Percentiles rank a stretch among this genome's conserved stretches.
Conservation (phyloP, 1,140 invertebrate genomes). For the Drosophila saltans region DNA sequence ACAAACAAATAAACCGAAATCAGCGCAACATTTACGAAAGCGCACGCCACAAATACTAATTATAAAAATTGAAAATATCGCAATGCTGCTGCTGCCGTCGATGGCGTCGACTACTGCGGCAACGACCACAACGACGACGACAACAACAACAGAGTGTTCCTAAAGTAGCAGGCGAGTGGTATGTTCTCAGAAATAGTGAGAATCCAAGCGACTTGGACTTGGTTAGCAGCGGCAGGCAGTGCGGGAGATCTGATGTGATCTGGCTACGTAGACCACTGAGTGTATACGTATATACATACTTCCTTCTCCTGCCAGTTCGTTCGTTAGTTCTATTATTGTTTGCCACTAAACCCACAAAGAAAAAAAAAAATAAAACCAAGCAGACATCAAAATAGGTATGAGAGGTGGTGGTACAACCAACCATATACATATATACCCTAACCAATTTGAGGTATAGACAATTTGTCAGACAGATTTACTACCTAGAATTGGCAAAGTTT, state of each 20-base stretch:
- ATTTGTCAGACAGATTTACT: no score
- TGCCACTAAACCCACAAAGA: conserved; percentile 54
- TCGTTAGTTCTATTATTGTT: conserved; percentile 67
- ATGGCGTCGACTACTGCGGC: conserved; percentile 54
- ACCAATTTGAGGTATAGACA: background rate
- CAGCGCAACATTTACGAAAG: conserved; percentile 79
- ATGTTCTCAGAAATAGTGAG: conserved; percentile 50
- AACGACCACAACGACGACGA: conserved; percentile 40
- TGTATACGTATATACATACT: conserved; percentile 22
- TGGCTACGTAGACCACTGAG: conserved; percentile 2
- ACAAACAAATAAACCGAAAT: conserved; percentile 68
- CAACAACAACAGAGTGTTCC: conserved; percentile 26
- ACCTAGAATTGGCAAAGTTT: no score
- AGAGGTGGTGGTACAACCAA: background rate
- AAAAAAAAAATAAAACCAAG: conserved; percentile 18
- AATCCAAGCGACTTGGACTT: conserved; percentile 29
- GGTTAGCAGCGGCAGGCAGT: conserved; percentile 15
- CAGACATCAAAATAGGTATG: conserved; percentile 22
- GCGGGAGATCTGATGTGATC: conserved; percentile 62
- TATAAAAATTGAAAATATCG: conserved; percentile 81
- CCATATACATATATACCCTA: background rate
- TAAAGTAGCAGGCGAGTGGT: conserved; percentile 56
- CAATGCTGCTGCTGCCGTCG: conserved; percentile 27
- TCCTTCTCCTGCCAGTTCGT: conserved; percentile 41
- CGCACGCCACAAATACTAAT: conserved; percentile 81